A percentile compares a stretch with the other conserved stretches of the same genome.
Evolutionary conservation across 2,888 invertebrate species (phyloP).

Genomic region (Acrocyrtus sp.): DNA sequence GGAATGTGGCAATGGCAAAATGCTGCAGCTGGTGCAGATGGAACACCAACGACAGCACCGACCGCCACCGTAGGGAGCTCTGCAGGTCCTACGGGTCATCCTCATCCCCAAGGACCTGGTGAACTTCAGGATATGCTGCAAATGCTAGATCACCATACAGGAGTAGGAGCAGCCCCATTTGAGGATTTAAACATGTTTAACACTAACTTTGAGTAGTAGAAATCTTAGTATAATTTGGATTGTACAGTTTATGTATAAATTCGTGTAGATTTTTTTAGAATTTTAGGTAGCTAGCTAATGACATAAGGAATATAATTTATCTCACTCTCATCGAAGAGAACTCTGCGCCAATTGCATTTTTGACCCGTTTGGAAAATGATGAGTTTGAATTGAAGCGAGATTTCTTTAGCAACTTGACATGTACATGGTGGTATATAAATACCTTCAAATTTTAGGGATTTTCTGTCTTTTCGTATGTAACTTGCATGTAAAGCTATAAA

Average conservation of each 20-base stretch:
- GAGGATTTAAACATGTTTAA: conserved; percentile 94
- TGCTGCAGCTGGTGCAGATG: conserved; percentile 67
- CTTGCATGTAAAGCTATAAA: too few relatives aligned
- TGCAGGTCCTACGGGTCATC: conserved; percentile 69
- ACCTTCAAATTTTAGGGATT: too few relatives aligned
- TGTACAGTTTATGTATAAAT: not conserved
- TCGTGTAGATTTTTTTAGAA: not conserved
- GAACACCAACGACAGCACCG: conserved; percentile 64
- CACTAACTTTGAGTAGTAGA: conserved; percentile 76
- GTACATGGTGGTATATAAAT: too few relatives aligned
- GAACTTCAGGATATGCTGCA: conserved; percentile 93
- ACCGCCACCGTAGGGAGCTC: conserved; percentile 68
- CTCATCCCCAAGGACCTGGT: conserved; percentile 67
- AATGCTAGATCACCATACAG: conserved; percentile 85
- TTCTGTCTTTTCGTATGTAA: too few relatives aligned
- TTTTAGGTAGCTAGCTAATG: not conserved
- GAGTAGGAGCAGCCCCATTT: conserved; percentile 79
- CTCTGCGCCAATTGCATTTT: too few relatives aligned
- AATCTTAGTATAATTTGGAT: too few relatives aligned
- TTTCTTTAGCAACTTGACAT: too few relatives aligned
- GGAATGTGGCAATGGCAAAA: conserved; percentile 86
- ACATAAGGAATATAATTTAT: not conserved
- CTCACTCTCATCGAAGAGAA: too few relatives aligned
- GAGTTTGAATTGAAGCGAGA: too few relatives aligned
- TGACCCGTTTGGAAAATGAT: too few relatives aligned